These are phyloP conservation scores for Dioctria rufipes DNA, from an alignment of 2,888 invertebrate species.

Conservation along the genomic window DNA sequence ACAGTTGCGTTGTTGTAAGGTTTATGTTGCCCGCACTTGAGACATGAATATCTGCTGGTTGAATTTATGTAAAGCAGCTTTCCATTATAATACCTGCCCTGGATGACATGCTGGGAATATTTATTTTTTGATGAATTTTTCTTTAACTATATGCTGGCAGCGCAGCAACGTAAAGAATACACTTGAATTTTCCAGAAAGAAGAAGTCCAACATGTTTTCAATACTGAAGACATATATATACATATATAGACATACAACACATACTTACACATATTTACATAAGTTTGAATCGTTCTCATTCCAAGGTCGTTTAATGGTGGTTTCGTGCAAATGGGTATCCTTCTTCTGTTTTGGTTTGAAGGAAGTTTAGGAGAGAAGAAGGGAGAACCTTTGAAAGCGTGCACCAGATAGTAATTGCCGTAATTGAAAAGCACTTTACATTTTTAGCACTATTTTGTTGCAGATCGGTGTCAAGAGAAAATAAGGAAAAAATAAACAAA, in stretches of 20 bases:
- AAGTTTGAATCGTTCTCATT: too few relatives aligned
- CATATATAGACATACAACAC: too few relatives aligned
- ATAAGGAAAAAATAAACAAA: too few relatives aligned
- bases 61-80: conserved; percentile 41
- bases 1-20: neutral
- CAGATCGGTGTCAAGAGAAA: too few relatives aligned
- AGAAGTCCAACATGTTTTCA: conserved; percentile 15
- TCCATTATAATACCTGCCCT: conserved; percentile 15
- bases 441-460: neutral
- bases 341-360: too few relatives aligned
- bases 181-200: conserved; percentile 13
- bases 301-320: too few relatives aligned
- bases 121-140: conserved; percentile 24
- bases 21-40: conserved; percentile 31
- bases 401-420: neutral
- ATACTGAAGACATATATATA: neutral
- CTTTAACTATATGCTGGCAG: neutral
- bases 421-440: conserved; percentile 9
- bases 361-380: too few relatives aligned
- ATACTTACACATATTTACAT: too few relatives aligned
- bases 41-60: conserved; percentile 29
- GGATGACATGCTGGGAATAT: conserved; percentile 1
- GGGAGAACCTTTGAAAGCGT: neutral
- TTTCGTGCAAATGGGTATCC: too few relatives aligned
- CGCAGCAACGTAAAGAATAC: conserved; percentile 23